phyloP scores from a whole-genome alignment of 1,140 invertebrate species.

The Calliopsis andreniformis region DNA sequence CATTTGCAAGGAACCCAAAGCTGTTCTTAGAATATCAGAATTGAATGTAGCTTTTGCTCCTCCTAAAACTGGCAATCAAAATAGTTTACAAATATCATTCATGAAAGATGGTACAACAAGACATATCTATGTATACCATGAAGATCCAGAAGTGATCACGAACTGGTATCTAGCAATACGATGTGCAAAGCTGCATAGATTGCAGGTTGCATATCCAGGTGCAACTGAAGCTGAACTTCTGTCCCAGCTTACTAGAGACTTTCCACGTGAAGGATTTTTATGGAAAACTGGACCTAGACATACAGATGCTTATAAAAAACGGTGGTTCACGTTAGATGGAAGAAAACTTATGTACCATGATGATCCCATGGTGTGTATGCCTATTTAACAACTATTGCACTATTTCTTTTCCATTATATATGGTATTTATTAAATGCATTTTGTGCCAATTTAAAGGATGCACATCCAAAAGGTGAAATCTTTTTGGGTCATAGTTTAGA shows the following conservation, averaged over 20 bases:
- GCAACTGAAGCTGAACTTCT: conserved; percentile 89
- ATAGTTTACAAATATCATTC: conserved; percentile 91
- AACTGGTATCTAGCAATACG: conserved; percentile 95
- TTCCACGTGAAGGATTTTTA: conserved; percentile 92
- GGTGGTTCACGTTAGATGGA: conserved; percentile 95
- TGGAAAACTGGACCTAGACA: conserved; percentile 92
- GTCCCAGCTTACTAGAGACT: conserved; percentile 89
- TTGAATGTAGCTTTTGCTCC: conserved; percentile 93
- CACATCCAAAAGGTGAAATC: conserved; percentile 95
- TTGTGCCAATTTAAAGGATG: conserved; percentile 82
- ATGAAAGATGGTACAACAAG: conserved; percentile 91
- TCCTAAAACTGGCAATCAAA: conserved; percentile 90
- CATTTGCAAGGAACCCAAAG: conserved; percentile 88
- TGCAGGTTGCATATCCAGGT: conserved; percentile 92
- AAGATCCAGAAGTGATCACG: conserved; percentile 91
- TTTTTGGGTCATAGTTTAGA: conserved; percentile 90
- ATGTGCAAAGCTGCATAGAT: conserved; percentile 90
- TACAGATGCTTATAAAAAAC: conserved; percentile 90
- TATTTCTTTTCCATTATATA: not conserved
- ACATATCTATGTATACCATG: conserved; percentile 93
- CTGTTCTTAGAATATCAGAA: conserved; percentile 89
- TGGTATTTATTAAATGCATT: conserved; percentile 17
- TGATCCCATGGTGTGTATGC: conserved; percentile 85
- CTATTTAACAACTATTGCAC: not conserved
- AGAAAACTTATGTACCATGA: conserved; percentile 96